Evolutionary conservation across 64 coral and sea anemone species (phyloP), one percentile per base, ranked within the genome.

Genomic region (Actinia equina): DNA sequence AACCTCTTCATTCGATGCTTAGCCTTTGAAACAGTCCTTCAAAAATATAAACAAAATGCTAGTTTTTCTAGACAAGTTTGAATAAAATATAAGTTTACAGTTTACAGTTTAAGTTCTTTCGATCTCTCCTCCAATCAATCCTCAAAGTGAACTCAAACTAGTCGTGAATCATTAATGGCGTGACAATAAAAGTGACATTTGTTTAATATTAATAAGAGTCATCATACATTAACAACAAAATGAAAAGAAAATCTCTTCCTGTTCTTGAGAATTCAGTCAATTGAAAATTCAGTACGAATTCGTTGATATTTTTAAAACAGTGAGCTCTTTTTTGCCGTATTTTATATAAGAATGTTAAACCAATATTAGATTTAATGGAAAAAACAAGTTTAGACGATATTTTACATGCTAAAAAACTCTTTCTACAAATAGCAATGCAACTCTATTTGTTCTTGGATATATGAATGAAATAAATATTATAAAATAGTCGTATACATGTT

Each of bases 41-140:
- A 65, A 65, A 5, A 65, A 65, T 65, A 64, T n/a, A 65, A 65
- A 65, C 62, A 23, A 65, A 65, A n/a, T 65, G 23, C 62, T 65
- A 65, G 62, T 65, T 65, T 23, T 65, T 65, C 62, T 65, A 23
- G 62, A 65, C 62, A 27, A 79, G 77, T 17, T 79, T 79, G 14
- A 79, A 79, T 79, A 79, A 79, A 79, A 79, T 18, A 79, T 79
- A 43, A 79, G 77, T 79, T 79, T 17, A 79, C n/a, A 44, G 77
- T 79, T 79, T 79, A 79, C 5, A 44, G 17, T 79, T 79, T 2
- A 79, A 41, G 77, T 16, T 79, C 27, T 44, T 79, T 79, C 37
- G 15, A 20, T 43, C 77, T 79, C 44, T 79, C 26, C 6, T 79
- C 77, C 77, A 79, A 79, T 79, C 37, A 41, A 11, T 74, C 77